Evolutionary conservation across 2,888 invertebrate species (phyloP).

Genomic region (Zhuqinia jingwanae): DNA sequence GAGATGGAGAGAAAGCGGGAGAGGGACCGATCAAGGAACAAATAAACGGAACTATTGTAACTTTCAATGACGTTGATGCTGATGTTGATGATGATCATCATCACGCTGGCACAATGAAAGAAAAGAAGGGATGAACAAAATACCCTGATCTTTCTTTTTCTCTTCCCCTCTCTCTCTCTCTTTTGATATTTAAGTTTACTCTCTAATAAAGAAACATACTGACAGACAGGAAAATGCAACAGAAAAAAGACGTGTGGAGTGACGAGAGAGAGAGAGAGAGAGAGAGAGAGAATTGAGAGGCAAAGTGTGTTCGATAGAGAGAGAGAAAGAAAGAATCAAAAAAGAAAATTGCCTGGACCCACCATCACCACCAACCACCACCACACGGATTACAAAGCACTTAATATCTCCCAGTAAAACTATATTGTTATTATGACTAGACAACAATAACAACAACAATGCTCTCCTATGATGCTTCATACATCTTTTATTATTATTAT

Average conservation of each 20-base stretch:
- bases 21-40: conserved; percentile 61
- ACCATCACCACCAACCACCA: conserved; percentile 11
- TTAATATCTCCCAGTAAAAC: conserved; percentile 14
- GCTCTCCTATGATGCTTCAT: too few relatives aligned
- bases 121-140: conserved; percentile 58
- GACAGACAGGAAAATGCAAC: conserved; percentile 33
- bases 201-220: conserved; percentile 39
- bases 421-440: conserved; percentile 24
- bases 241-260: conserved; percentile 20
- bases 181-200: conserved; percentile 35
- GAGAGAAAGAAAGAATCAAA: too few relatives aligned
- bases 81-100: conserved; percentile 51
- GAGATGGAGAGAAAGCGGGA: too few relatives aligned
- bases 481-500: too few relatives aligned
- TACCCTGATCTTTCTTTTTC: conserved; percentile 57
- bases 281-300: too few relatives aligned
- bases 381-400: conserved; percentile 63
- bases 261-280: not conserved
- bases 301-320: not conserved
- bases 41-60: conserved; percentile 65
- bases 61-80: conserved; percentile 57
- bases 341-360: conserved; percentile 52
- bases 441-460: not conserved
- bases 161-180: not conserved
- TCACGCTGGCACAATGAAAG: conserved; percentile 33